These are phyloP conservation scores for Crambe crambe DNA, from an alignment of 37 sponge, comb jelly and placozoan genomes.

Conservation along the genomic window DNA sequence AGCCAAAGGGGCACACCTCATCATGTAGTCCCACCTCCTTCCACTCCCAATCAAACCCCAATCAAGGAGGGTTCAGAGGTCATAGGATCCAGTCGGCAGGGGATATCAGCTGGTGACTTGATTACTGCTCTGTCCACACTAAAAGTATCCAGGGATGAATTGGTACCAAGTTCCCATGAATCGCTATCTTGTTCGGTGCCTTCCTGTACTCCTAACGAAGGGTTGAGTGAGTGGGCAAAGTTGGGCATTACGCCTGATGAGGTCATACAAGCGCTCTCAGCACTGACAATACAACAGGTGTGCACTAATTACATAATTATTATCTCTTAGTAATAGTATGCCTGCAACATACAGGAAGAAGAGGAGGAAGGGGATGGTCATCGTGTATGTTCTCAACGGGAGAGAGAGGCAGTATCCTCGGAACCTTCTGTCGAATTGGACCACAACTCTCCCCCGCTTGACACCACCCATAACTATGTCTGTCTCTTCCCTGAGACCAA, in stretches of 20 bases:
- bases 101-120: conserved; percentile 51
- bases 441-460: neutral
- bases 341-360: neutral
- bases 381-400: neutral
- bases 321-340: neutral
- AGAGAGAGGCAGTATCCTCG: neutral
- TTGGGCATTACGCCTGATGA: conserved; percentile 55
- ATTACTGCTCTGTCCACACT: conserved; percentile 42
- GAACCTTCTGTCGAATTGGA: neutral
- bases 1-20: conserved; percentile 7
- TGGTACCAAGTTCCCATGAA: neutral
- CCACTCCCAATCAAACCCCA: conserved; percentile 31
- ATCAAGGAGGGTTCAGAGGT: neutral
- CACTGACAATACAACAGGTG: conserved; percentile 26
- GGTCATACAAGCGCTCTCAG: conserved; percentile 49
- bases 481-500: neutral
- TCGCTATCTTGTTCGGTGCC: conserved; percentile 38
- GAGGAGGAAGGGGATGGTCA: neutral
- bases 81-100: neutral
- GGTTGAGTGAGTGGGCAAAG: conserved; percentile 26
- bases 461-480: neutral
- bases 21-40: conserved; percentile 41
- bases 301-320: neutral
- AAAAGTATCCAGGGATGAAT: neutral
- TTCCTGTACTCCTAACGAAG: conserved; percentile 43